Evolutionary conservation across 1,140 invertebrate genomes (phyloP).

Genomic region (Drosophila sulfurigaster): DNA sequence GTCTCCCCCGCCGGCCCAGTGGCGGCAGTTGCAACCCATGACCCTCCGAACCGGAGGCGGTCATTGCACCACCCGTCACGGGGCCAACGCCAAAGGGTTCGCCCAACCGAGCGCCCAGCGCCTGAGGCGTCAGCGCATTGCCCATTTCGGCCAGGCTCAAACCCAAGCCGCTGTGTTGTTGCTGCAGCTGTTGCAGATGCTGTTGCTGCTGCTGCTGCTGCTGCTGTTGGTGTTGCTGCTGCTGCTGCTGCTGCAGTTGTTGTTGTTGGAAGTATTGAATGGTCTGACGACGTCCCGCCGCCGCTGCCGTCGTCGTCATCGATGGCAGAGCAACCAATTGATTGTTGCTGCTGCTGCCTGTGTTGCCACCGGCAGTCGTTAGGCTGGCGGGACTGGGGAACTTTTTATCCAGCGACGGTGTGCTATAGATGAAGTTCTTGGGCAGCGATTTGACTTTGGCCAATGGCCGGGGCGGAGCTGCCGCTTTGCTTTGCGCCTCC

Average conservation of each 20-base stretch:
- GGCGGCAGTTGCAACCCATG: constrained; percentile 71
- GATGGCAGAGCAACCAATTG: too few species aligned
- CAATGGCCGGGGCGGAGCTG: constrained; percentile 84
- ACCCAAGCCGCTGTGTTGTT: constrained; percentile 49
- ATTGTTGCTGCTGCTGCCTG: constrained; percentile 14
- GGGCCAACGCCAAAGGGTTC: constrained; percentile 55
- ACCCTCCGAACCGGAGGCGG: constrained; percentile 14
- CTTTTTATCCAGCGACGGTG: constrained; percentile 79
- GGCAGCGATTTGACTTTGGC: constrained; percentile 87
- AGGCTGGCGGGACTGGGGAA: constrained; percentile 55
- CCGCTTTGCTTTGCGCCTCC: constrained; percentile 75
- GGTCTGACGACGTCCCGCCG: constrained; percentile 73
- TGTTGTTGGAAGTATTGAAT: constrained; percentile 80
- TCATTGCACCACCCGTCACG: constrained; percentile 52
- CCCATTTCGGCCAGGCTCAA: constrained; percentile 76
- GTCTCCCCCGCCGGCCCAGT: constrained; percentile 72
- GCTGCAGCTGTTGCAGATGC: constrained; percentile 11
- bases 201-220: constrained; percentile 21
- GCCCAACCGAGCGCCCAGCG: constrained; percentile 64
- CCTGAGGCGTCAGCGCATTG: constrained; percentile 70
- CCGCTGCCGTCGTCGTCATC: background rate
- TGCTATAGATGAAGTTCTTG: constrained; percentile 87
- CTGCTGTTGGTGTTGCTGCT: constrained; percentile 53
- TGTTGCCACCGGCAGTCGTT: constrained; percentile 17
- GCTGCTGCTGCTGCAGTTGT: constrained; percentile 16